A percentile compares a stretch with the other conserved stretches of the same genome.
These are phyloP conservation scores for Pygoscelis antarcticus DNA, from an alignment of 2,113 vertebrate species.

Conservation along the genomic window DNA sequence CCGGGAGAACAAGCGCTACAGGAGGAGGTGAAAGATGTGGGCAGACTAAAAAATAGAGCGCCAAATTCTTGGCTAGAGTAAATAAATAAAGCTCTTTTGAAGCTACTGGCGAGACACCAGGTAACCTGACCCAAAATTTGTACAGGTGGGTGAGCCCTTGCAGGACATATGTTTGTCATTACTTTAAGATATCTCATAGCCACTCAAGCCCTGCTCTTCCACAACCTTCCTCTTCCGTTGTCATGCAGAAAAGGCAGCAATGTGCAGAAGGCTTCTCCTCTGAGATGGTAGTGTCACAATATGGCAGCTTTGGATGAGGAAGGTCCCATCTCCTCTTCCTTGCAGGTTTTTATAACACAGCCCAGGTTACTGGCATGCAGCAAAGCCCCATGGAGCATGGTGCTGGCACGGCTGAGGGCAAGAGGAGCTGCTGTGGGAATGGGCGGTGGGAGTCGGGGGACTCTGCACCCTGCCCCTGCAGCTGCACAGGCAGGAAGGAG, in stretches of 20 bases:
- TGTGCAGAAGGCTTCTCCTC: neutral
- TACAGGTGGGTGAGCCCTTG: conserved; percentile 55
- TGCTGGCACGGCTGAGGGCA: fast-evolving
- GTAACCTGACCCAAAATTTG: conserved; percentile 66
- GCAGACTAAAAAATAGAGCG: conserved; percentile 53
- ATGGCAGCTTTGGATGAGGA: neutral
- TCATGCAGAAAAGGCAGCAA: neutral
- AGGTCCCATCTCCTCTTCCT: neutral
- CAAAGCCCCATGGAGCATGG: neutral
- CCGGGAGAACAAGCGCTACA: conserved; percentile 46
- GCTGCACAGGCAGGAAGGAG: neutral
- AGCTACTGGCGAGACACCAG: conserved; percentile 60
- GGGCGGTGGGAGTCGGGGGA: neutral
- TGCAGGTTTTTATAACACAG: neutral
- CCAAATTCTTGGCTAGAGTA: conserved; percentile 64
- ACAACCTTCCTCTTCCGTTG: neutral
- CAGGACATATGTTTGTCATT: conserved; percentile 54
- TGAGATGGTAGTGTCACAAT: neutral
- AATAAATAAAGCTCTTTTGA: conserved; percentile 66
- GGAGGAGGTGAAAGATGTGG: conserved; percentile 66
- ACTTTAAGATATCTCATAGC: neutral
- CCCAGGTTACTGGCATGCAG: neutral
- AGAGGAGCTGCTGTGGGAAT: neutral
- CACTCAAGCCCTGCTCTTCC: neutral
- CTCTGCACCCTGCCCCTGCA: neutral